phyloP scores from a whole-genome alignment of 2,888 invertebrate species.

The Nomada fabriciana region DNA sequence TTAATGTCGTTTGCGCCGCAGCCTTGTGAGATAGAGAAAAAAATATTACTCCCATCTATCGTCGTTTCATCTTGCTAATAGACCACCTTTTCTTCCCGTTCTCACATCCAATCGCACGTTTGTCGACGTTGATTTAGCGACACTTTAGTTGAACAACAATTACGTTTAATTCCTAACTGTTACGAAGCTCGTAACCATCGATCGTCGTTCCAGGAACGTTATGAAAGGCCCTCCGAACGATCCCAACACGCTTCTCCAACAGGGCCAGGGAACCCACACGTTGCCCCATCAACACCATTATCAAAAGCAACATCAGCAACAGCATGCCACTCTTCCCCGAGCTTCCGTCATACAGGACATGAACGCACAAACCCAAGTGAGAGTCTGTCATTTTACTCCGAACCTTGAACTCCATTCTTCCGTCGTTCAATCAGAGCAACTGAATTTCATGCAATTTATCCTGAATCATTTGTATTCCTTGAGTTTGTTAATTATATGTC shows the following conservation, averaged over 20 bases:
- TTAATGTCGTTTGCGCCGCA: background rate
- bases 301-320: slow-evolving; percentile 84
- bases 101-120: slow-evolving; percentile 8
- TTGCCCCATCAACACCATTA: slow-evolving; percentile 84
- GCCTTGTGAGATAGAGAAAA: background rate
- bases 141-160: slow-evolving; percentile 6
- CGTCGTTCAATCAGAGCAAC: background rate
- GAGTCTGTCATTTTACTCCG: slow-evolving; percentile 51
- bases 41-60: background rate
- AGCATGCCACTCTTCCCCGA: slow-evolving; percentile 85
- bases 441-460: background rate
- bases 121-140: slow-evolving; percentile 23
- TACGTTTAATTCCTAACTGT: slow-evolving; percentile 26
- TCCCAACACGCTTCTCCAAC: slow-evolving; percentile 84
- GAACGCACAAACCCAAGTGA: slow-evolving; percentile 85
- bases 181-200: slow-evolving; percentile 51
- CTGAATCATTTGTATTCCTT: too few relatives aligned
- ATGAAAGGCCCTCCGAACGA: slow-evolving; percentile 88
- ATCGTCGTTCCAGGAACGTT: slow-evolving; percentile 82
- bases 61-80: slow-evolving; percentile 18
- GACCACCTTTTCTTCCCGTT: slow-evolving; percentile 30
- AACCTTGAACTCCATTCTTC: background rate
- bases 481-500: too few relatives aligned
- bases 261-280: slow-evolving; percentile 81
- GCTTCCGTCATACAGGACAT: slow-evolving; percentile 86